Percentiles rank a stretch among this genome's conserved stretches.
phyloP scores from a whole-genome alignment of 2,888 invertebrate species.

The Cremastinae sp. region DNA sequence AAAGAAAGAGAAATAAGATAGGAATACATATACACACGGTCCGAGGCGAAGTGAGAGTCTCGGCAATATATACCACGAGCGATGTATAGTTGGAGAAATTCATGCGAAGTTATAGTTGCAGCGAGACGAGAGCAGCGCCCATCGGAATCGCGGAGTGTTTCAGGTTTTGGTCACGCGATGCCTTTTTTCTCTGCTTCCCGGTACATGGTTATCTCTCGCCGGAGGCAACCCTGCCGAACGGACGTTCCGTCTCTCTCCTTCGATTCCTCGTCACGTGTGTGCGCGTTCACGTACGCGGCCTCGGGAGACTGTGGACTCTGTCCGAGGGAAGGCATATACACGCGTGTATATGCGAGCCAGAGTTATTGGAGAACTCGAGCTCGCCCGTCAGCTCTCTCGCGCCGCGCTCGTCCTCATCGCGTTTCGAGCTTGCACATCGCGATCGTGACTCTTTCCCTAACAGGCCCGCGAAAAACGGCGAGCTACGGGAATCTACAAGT shows the following conservation, averaged over 20 bases:
- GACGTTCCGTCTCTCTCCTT: slow-evolving; percentile 54
- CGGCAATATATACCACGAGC: slow-evolving; percentile 56
- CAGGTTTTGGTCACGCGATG: slow-evolving; percentile 79
- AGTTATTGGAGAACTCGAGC: slow-evolving; percentile 24
- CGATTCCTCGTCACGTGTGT: slow-evolving; percentile 43
- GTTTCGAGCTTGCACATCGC: not conserved
- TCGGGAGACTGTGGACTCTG: not conserved
- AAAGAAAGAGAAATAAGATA: too few species aligned
- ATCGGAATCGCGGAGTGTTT: slow-evolving; percentile 69
- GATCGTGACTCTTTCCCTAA: not conserved
- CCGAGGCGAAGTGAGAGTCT: slow-evolving; percentile 44
- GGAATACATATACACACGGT: slow-evolving; percentile 47
- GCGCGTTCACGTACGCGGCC: not conserved
- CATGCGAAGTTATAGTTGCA: slow-evolving; percentile 71
- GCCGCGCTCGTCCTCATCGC: too few species aligned
- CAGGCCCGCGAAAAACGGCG: too few species aligned
- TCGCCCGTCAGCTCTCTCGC: too few species aligned
- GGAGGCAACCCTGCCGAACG: slow-evolving; percentile 68
- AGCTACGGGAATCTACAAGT: not conserved
- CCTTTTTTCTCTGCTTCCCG: slow-evolving; percentile 79
- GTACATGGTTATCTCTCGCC: slow-evolving; percentile 79
- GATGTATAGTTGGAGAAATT: slow-evolving; percentile 68
- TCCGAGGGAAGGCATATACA: not conserved
- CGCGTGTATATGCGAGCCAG: not conserved
- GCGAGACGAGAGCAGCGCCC: slow-evolving; percentile 59